Conservation (phyloP, 2,113 vertebrate genomes). For the Synodontis membranacea region DNA sequence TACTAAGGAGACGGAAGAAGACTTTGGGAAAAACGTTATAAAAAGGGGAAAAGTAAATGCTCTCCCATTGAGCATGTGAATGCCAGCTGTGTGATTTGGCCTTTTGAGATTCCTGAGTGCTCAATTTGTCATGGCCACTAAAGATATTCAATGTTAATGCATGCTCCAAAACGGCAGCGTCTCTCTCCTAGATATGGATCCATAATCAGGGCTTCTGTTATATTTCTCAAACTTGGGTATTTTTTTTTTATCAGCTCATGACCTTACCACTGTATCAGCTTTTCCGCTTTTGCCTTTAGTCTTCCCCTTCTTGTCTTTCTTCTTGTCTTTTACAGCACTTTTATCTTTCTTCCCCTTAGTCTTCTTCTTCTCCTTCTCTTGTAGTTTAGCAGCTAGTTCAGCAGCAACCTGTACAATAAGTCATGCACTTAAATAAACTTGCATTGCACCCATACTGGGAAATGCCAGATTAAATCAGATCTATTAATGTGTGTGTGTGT, state of each 20-base stretch:
- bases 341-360: slow-evolving; percentile 57
- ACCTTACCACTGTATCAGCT: slow-evolving; percentile 48
- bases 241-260: not conserved
- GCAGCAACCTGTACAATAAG: slow-evolving; percentile 68
- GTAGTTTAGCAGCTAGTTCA: slow-evolving; percentile 69
- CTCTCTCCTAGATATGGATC: slow-evolving; percentile 19
- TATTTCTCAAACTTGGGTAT: slow-evolving; percentile 8
- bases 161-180: not conserved
- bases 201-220: slow-evolving; percentile 18
- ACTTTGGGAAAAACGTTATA: not conserved
- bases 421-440: slow-evolving; percentile 4
- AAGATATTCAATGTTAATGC: slow-evolving; percentile 2
- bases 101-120: not conserved
- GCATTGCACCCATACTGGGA: not conserved
- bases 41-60: slow-evolving; percentile 2
- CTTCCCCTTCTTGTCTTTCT: slow-evolving; percentile 58
- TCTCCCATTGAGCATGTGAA: slow-evolving; percentile 9
- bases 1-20: slow-evolving; percentile 12
- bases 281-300: slow-evolving; percentile 56
- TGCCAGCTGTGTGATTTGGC: slow-evolving; percentile 25
- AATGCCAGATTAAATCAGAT: not conserved
- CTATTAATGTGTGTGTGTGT: not conserved
- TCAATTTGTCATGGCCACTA: slow-evolving; percentile 32
- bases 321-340: slow-evolving; percentile 38
- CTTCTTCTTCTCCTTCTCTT: slow-evolving; percentile 65